A percentile compares a stretch with the other conserved stretches of the same genome.
These are phyloP conservation scores for Microctenopoma steveboyesi DNA, from an alignment of 2,797 vertebrate genomes.

Conservation along the genomic window DNA sequence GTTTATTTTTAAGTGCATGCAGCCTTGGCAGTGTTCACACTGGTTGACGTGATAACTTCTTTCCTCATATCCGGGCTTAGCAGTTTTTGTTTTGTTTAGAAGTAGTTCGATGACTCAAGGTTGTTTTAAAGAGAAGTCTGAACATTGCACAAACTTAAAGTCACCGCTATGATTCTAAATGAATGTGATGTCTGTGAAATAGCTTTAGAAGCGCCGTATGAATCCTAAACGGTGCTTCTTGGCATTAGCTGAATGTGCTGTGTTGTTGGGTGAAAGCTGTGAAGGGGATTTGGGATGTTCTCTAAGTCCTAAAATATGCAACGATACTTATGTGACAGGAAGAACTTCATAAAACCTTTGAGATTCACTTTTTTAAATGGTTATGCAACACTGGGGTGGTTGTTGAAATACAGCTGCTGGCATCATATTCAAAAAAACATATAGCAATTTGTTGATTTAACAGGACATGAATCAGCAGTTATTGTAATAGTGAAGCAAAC, in stretches of 20 bases:
- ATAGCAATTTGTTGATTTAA: background rate
- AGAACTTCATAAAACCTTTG: background rate
- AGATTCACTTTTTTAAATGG: background rate
- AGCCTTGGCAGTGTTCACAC: slow-evolving; percentile 20
- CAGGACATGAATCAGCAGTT: background rate
- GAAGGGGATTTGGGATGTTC: background rate
- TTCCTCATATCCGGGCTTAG: background rate
- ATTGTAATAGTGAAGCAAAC: background rate
- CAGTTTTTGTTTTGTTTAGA: background rate
- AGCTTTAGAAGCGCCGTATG: too few species aligned
- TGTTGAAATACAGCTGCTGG: background rate
- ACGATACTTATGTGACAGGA: slow-evolving; percentile 12
- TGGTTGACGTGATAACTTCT: slow-evolving; percentile 1
- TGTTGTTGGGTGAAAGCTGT: slow-evolving; percentile 13
- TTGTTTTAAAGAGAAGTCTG: slow-evolving; percentile 15
- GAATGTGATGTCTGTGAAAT: slow-evolving; percentile 19
- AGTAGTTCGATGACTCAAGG: background rate
- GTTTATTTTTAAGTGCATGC: slow-evolving; percentile 10
- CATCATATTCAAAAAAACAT: background rate
- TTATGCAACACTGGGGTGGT: background rate
- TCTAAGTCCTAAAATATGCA: slow-evolving; percentile 11
- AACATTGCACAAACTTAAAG: background rate
- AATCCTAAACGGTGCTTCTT: background rate
- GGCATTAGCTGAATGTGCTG: slow-evolving; percentile 25
- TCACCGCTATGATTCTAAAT: background rate